Conservation (phyloP, 1,140 invertebrate species). For the Drosophila tristis region DNA sequence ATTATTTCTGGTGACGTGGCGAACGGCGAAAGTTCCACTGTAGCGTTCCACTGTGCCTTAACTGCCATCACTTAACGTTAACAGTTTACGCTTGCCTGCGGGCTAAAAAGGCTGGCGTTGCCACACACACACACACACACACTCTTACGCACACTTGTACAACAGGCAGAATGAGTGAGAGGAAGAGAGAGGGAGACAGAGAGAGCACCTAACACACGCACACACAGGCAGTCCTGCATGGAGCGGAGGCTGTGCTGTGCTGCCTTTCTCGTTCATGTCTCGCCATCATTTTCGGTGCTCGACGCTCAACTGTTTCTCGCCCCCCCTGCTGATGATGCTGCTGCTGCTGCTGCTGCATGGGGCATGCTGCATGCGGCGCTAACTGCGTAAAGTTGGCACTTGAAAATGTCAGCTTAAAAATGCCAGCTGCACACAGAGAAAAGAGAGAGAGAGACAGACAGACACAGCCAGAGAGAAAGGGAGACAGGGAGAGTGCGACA, state of each 20-base stretch:
- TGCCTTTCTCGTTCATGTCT: constrained; percentile 52
- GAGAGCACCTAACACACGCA: neutral
- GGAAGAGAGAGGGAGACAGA: too few relatives aligned
- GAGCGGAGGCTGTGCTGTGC: constrained; percentile 2
- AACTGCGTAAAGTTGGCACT: constrained; percentile 82
- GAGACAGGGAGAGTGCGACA: neutral
- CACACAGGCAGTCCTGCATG: constrained; percentile 27
- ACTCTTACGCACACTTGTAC: constrained; percentile 26
- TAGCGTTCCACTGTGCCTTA: constrained; percentile 67
- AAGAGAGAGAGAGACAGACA: constrained; percentile 21
- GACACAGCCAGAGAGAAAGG: constrained; percentile 10
- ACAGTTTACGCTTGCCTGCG: constrained; percentile 81
- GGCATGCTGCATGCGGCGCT: constrained; percentile 66
- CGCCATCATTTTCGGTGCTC: constrained; percentile 77
- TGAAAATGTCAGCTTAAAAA: constrained; percentile 82
- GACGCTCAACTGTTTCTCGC: constrained; percentile 27
- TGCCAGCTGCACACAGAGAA: constrained; percentile 68
- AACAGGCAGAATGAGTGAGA: neutral
- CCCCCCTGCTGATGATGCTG: constrained; percentile 45
- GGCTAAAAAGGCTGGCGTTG: constrained; percentile 80
- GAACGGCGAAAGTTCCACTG: too few relatives aligned
- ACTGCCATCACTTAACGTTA: constrained; percentile 82
- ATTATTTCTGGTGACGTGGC: constrained; percentile 2
- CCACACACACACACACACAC: constrained; percentile 44
- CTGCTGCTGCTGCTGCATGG: constrained; percentile 56